These are phyloP conservation scores for Crax fasciolata DNA, from an alignment of 2,797 vertebrate genomes.

Conservation along the genomic window DNA sequence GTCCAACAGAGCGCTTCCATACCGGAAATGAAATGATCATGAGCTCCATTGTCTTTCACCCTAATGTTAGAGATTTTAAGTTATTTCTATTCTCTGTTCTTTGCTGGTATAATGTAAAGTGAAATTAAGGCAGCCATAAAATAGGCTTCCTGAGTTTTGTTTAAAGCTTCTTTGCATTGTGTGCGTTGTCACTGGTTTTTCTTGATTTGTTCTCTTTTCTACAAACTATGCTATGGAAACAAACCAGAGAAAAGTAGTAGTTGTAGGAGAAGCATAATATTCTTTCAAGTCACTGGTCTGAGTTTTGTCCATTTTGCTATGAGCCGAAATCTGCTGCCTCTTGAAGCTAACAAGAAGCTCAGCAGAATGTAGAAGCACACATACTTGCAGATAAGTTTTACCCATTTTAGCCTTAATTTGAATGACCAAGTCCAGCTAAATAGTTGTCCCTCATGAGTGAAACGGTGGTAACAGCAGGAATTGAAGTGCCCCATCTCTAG, in stretches of 20 bases:
- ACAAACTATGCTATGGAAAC: not conserved
- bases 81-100: not conserved
- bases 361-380: not conserved
- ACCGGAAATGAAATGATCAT: not conserved
- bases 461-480: not conserved
- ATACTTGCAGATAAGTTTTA: not conserved
- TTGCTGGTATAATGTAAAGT: not conserved
- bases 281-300: not conserved
- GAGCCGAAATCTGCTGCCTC: not conserved
- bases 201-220: not conserved
- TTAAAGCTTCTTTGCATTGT: not conserved
- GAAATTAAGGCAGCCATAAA: not conserved
- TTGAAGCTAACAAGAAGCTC: not conserved
- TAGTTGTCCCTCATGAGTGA: not conserved
- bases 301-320: not conserved
- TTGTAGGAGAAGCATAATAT: fast-evolving
- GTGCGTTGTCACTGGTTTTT: not conserved
- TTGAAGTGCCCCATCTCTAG: not conserved
- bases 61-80: not conserved
- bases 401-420: not conserved
- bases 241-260: not conserved
- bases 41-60: not conserved
- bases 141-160: not conserved
- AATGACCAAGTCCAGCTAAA: not conserved
- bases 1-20: not conserved